phyloP scores from a whole-genome alignment of 2,113 vertebrate species.

The Hucho hucho region DNA sequence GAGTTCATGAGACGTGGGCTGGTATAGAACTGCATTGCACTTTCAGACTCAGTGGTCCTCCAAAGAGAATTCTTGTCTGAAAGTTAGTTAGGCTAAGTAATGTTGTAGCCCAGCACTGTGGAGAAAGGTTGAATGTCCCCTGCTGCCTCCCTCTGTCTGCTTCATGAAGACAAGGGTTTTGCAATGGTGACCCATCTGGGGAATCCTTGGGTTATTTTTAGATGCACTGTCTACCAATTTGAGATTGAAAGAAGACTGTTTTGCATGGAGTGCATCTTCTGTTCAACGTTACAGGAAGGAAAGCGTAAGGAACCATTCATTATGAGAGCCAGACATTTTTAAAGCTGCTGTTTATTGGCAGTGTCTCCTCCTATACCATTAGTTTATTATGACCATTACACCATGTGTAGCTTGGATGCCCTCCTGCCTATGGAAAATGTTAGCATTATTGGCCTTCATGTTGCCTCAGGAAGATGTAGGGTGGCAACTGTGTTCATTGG shows the following conservation, averaged over 20 bases:
- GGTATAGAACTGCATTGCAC: slow-evolving; percentile 11
- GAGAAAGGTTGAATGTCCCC: neutral
- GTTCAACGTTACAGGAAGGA: neutral
- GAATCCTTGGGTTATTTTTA: slow-evolving; percentile 10
- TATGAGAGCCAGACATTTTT: neutral
- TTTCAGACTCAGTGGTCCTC: slow-evolving; percentile 4
- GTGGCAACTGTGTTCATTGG: neutral
- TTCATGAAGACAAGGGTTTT: neutral
- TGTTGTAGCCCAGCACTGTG: too few relatives aligned
- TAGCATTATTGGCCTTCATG: neutral
- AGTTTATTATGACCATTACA: neutral
- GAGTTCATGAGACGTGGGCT: slow-evolving; percentile 1
- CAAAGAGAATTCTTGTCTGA: too few relatives aligned
- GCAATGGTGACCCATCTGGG: neutral
- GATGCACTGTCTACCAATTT: neutral
- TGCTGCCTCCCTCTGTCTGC: neutral
- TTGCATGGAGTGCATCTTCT: slow-evolving; percentile 2
- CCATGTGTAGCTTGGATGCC: neutral
- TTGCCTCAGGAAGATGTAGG: neutral
- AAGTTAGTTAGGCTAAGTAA: too few relatives aligned
- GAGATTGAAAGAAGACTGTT: neutral
- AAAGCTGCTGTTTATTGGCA: too few relatives aligned
- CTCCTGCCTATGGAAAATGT: neutral
- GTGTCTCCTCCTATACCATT: neutral
- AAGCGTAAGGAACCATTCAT: neutral